These are phyloP conservation scores for Mungos mungo DNA, from an alignment of 2,113 vertebrate genomes.

Conservation along the genomic window DNA sequence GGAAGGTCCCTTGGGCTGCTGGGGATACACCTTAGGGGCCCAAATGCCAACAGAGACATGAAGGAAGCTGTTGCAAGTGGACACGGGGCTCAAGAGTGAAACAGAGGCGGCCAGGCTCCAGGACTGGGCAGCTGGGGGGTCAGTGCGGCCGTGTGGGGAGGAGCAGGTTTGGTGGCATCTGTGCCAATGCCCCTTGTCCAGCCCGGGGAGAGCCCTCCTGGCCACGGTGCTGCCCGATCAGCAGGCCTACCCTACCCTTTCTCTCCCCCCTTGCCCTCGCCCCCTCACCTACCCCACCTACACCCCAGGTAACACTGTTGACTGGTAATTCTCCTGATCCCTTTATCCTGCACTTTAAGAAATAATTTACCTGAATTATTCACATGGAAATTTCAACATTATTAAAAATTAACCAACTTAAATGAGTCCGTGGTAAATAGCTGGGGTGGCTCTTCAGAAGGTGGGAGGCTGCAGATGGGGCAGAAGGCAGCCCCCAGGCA, in stretches of 20 bases:
- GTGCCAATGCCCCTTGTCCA: neutral
- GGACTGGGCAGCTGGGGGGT: neutral
- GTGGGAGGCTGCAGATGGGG: neutral
- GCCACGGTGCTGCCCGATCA: accelerated
- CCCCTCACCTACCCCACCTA: neutral
- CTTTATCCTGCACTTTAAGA: constrained; percentile 86
- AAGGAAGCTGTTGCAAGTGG: neutral
- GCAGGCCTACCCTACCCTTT: neutral
- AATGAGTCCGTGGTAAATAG: constrained; percentile 87
- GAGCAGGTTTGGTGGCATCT: accelerated
- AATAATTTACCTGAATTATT: constrained; percentile 90
- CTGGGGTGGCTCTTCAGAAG: constrained; percentile 77
- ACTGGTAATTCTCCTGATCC: constrained; percentile 86
- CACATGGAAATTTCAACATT: constrained; percentile 90
- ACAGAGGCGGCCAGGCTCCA: neutral
- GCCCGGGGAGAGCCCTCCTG: accelerated
- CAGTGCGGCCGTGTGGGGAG: accelerated
- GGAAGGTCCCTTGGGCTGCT: neutral
- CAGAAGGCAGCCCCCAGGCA: neutral
- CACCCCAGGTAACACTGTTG: constrained; percentile 83
- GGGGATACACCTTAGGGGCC: neutral
- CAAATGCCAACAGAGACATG: accelerated
- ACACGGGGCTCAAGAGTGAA: neutral
- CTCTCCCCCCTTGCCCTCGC: neutral
- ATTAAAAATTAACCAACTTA: constrained; percentile 90